Percentiles rank a stretch among this genome's conserved stretches.
Conservation (phyloP, 1,140 invertebrate species). For the Neodiprion fabricii region DNA sequence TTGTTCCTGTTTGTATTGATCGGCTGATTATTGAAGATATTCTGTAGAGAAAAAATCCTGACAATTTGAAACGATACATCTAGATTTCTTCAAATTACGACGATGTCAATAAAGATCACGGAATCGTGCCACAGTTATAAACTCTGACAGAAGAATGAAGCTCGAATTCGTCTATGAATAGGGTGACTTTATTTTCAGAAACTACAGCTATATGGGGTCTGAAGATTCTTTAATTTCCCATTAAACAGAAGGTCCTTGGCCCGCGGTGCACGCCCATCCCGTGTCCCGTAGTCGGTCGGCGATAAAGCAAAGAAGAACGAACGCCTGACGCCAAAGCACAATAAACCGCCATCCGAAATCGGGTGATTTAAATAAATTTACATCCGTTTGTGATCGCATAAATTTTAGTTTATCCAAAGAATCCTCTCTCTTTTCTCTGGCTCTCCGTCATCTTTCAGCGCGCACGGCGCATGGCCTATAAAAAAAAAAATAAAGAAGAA, state of each 20-base stretch:
- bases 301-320: conserved; percentile 58
- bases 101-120: too few species aligned
- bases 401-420: conserved; percentile 56
- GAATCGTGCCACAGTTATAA: too few species aligned
- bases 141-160: too few species aligned
- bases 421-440: conserved; percentile 23
- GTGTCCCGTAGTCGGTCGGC: conserved; percentile 48
- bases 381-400: conserved; percentile 60
- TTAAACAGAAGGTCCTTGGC: conserved; percentile 51
- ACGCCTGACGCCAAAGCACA: conserved; percentile 50
- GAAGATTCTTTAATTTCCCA: conserved; percentile 55
- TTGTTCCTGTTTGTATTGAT: too few species aligned
- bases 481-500: not conserved
- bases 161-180: too few species aligned
- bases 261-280: conserved; percentile 54
- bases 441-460: too few species aligned
- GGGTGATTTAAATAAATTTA: conserved; percentile 62
- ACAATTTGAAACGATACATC: too few species aligned
- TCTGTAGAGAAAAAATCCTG: too few species aligned
- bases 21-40: too few species aligned
- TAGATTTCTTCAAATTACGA: too few species aligned
- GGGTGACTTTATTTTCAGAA: not conserved
- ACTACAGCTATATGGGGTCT: not conserved
- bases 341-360: conserved; percentile 59
- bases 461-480: too few species aligned